phyloP scores from a whole-genome alignment of 2,888 invertebrate genomes.

The Ceratothoa steindachneri region DNA sequence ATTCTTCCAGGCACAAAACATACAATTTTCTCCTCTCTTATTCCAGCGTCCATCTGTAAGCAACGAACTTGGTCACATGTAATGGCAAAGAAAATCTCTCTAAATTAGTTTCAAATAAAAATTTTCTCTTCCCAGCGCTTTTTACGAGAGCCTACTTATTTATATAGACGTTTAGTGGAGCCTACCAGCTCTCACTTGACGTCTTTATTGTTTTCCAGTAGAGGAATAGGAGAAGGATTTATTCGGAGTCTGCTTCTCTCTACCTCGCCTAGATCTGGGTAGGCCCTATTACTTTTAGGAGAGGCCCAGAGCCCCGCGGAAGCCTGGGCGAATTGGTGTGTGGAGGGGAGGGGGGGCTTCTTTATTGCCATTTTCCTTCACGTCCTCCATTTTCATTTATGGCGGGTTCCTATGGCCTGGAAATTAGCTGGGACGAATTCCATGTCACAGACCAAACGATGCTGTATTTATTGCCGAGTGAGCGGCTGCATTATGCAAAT shows the following conservation, averaged over 20 bases:
- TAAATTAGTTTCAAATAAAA: slow-evolving; percentile 13
- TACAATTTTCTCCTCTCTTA: not conserved
- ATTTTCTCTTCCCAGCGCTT: slow-evolving; percentile 1
- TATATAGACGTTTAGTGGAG: slow-evolving; percentile 13
- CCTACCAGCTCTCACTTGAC: not conserved
- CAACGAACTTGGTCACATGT: not conserved
- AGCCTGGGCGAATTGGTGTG: no score
- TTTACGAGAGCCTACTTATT: slow-evolving; percentile 2
- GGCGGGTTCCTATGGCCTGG: no score
- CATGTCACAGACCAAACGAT: no score
- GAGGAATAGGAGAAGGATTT: slow-evolving; percentile 5
- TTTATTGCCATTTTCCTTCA: no score
- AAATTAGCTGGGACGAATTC: no score
- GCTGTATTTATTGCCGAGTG: no score
- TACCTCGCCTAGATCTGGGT: no score
- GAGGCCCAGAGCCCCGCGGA: no score
- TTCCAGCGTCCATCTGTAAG: not conserved
- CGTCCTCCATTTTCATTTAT: no score
- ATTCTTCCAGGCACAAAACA: no score
- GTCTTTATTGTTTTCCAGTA: slow-evolving; percentile 11
- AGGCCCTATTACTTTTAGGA: not conserved
- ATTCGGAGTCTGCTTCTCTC: not conserved
- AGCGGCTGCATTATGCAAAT: not conserved
- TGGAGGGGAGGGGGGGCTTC: no score
- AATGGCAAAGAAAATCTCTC: slow-evolving; percentile 12